These are phyloP conservation scores for Cynodonichthys magdalenae DNA, from an alignment of 2,797 vertebrate species.

Conservation along the genomic window DNA sequence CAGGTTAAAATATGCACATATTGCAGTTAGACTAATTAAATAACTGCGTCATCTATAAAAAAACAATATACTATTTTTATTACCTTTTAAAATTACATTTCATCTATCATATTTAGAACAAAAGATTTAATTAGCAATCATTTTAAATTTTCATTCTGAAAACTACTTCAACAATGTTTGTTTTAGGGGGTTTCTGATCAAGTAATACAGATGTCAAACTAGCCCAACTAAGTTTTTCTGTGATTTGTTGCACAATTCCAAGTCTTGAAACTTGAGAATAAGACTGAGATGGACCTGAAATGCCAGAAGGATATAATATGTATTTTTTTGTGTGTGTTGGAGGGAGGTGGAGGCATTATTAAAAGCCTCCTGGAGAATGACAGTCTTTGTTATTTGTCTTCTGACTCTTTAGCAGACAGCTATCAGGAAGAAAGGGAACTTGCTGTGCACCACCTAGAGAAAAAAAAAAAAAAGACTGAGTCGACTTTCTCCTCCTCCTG, in stretches of 20 bases:
- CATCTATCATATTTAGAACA: too few relatives aligned
- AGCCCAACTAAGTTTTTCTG: constrained; percentile 47
- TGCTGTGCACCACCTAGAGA: constrained; percentile 72
- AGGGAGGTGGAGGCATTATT: constrained; percentile 66
- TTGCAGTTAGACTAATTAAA: too few relatives aligned
- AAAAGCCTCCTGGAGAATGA: constrained; percentile 79
- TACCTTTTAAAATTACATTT: too few relatives aligned
- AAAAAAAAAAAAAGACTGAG: constrained; percentile 78
- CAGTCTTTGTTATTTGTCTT: constrained; percentile 86
- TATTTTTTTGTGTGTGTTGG: constrained; percentile 39
- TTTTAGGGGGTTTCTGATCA: constrained; percentile 4
- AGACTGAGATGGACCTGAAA: constrained; percentile 64
- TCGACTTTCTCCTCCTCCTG: constrained; percentile 75
- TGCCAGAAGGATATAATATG: constrained; percentile 64
- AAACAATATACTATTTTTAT: too few relatives aligned
- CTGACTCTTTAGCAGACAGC: constrained; percentile 86
- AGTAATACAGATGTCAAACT: constrained; percentile 49
- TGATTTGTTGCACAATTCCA: constrained; percentile 36
- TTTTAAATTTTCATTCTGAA: too few relatives aligned
- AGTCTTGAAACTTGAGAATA: constrained; percentile 40
- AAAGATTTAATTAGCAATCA: too few relatives aligned
- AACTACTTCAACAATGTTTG: too few relatives aligned
- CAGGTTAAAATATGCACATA: too few relatives aligned
- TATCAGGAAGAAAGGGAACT: constrained; percentile 85
- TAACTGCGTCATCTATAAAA: too few relatives aligned